Evolutionary conservation across 2,888 invertebrate genomes (phyloP), one percentile per base, ranked within the genome.

Genomic region (Ornithoptera alexandrae): DNA sequence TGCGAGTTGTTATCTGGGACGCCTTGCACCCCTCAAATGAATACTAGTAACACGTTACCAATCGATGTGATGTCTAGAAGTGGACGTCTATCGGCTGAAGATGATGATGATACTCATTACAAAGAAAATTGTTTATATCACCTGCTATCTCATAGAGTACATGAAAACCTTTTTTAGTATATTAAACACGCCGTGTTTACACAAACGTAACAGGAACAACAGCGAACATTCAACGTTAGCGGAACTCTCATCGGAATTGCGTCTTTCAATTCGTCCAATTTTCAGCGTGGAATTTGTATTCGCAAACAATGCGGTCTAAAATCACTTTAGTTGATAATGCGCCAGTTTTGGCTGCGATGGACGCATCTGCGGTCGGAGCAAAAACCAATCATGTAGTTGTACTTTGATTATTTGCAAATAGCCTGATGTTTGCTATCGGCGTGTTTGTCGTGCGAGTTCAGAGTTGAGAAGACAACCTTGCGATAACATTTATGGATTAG

Each of bases 271-370:
- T 53, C 65, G 66, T 70, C 59, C 70, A 67, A 70, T 67, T 70
- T 42, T 24, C 58, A 62, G 42, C 66, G 70, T 36, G 53, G 67
- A 63, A 70, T 70, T 63, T 67, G 70, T 70, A 67, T 70, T 70
- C 66, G 63, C 70, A 70, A 70, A 70, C 70, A 70, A 64, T 67
- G 70, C 67, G 70, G 70, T 70, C 70, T 63, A 67, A 70, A 70
- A 70, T 70, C 67, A 70, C 70, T 70, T 70, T 67, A 70, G 70
- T 70, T 67, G 63, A 70, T 70, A 70, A 67, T 70, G 63, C 67
- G 60, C 62, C 70, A 64, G 67, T 67, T 70, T 70, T 60, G 67
- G 70, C 22, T 63, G 70, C 70, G 56, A 67, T 62, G 70, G 70
- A 70, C 64, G 70, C 67, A 67, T 70, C 63, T 67, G 70, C 67